Conservation (phyloP, 2,888 invertebrate genomes). For the Chymomyza procnemis region DNA sequence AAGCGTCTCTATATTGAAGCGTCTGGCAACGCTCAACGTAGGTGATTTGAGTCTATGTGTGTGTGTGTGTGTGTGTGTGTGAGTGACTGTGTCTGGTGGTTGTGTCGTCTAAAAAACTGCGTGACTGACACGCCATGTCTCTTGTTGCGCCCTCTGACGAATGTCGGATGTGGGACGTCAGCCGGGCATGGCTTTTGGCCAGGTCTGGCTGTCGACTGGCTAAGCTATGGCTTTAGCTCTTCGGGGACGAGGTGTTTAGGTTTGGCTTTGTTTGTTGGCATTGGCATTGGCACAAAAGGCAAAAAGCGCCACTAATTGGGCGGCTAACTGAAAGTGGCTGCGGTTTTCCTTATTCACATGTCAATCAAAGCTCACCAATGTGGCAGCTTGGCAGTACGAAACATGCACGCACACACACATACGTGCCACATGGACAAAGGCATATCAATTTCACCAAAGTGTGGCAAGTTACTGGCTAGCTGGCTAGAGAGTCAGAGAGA, state of each 20-base stretch:
- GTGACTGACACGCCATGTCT: slow-evolving; percentile 66
- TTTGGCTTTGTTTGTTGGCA: slow-evolving; percentile 55
- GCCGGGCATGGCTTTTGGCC: slow-evolving; percentile 1
- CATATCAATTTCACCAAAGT: slow-evolving; percentile 54
- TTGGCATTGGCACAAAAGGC: slow-evolving; percentile 61
- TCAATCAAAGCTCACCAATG: slow-evolving; percentile 52
- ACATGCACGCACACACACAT: slow-evolving; percentile 8
- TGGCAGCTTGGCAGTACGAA: slow-evolving; percentile 1
- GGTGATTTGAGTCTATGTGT: neutral
- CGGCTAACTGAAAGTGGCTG: slow-evolving; percentile 64
- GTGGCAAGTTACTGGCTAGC: slow-evolving; percentile 24
- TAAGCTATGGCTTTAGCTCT: neutral
- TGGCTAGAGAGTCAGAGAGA: neutral
- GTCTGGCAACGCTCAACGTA: neutral
- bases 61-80: slow-evolving; percentile 56
- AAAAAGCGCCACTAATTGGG: slow-evolving; percentile 70
- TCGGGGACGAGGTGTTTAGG: slow-evolving; percentile 41
- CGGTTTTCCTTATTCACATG: slow-evolving; percentile 69
- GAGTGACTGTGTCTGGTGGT: slow-evolving; percentile 67
- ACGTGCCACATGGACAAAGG: slow-evolving; percentile 20
- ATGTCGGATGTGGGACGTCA: neutral
- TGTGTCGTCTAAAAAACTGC: slow-evolving; percentile 69
- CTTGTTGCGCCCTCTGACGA: neutral
- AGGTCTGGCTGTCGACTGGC: neutral
- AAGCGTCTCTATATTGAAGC: neutral